Evolutionary conservation across 2,888 invertebrate species (phyloP).

Genomic region (Dicyrtomina minuta): DNA sequence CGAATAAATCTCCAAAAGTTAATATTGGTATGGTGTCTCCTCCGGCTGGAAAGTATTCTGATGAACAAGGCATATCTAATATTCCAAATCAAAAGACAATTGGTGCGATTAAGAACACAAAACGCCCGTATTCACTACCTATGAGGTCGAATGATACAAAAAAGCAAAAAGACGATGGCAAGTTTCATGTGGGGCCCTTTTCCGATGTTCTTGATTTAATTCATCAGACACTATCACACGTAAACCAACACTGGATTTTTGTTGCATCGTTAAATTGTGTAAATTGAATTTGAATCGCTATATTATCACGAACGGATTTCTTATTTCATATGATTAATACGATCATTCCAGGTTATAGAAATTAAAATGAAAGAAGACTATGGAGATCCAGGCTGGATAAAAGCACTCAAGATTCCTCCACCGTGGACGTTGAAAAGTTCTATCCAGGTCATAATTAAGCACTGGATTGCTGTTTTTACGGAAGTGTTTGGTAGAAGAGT

Average conservation of each 20-base stretch:
- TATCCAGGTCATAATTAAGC: slow-evolving; percentile 62
- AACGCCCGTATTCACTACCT: not conserved
- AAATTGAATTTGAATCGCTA: too few relatives aligned
- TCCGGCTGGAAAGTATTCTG: not conserved
- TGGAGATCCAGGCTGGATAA: slow-evolving; percentile 61
- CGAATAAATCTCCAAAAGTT: too few relatives aligned
- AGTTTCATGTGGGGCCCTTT: too few relatives aligned
- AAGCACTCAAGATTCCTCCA: slow-evolving; percentile 61
- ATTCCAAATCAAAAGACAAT: not conserved
- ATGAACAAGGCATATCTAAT: not conserved
- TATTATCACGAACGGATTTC: too few relatives aligned
- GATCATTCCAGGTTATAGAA: slow-evolving; percentile 57
- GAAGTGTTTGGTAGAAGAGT: too few relatives aligned
- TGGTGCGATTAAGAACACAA: not conserved
- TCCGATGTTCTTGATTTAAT: too few relatives aligned
- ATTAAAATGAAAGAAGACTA: slow-evolving; percentile 64
- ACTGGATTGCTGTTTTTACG: slow-evolving; percentile 66
- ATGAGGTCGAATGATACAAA: too few relatives aligned
- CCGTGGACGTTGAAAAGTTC: slow-evolving; percentile 64
- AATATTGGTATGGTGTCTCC: not conserved
- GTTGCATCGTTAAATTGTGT: too few relatives aligned
- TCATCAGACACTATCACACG: not conserved
- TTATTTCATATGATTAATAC: too few relatives aligned
- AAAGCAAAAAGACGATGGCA: too few relatives aligned
- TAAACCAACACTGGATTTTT: not conserved